These are phyloP conservation scores for Andrena minutula DNA, from an alignment of 2,888 invertebrate genomes.

Conservation along the genomic window DNA sequence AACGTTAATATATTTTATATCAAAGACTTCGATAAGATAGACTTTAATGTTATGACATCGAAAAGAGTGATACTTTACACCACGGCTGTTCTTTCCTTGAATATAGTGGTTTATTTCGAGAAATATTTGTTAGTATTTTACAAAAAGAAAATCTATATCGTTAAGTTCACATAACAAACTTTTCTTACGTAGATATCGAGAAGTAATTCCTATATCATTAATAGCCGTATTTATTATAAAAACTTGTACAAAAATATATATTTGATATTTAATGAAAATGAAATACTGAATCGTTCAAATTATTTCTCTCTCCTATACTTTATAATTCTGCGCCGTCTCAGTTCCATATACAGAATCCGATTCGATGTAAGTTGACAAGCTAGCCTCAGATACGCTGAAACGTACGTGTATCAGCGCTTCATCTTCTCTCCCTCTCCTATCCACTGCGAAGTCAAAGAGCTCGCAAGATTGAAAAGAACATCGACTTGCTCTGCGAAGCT, in stretches of 20 bases:
- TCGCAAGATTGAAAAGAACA: conserved; percentile 98
- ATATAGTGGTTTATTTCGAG: conserved; percentile 69
- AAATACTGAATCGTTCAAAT: background rate
- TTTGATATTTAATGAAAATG: conserved; percentile 1
- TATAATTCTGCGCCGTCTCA: conserved; percentile 71
- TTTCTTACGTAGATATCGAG: background rate
- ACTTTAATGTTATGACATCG: conserved; percentile 68
- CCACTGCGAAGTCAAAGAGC: conserved; percentile 98
- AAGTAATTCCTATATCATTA: background rate
- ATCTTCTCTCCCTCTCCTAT: conserved; percentile 99
- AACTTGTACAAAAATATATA: conserved; percentile 11
- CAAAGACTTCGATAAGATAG: conserved; percentile 67
- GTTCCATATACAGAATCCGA: conserved; percentile 90
- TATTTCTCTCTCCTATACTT: conserved; percentile 29
- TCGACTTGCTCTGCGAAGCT: conserved; percentile 97
- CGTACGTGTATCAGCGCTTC: conserved; percentile 93
- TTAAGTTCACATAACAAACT: conserved; percentile 62
- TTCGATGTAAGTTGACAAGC: conserved; percentile 92
- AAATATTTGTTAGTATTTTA: conserved; percentile 72
- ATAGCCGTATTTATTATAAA: conserved; percentile 18
- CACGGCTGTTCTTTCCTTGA: conserved; percentile 73
- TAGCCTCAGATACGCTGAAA: conserved; percentile 95
- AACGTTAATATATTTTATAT: conserved; percentile 72
- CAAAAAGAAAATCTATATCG: conserved; percentile 61
- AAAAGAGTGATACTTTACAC: conserved; percentile 62